Conservation (phyloP, 2,888 invertebrate genomes). For the Agrenia bidenticulata region DNA sequence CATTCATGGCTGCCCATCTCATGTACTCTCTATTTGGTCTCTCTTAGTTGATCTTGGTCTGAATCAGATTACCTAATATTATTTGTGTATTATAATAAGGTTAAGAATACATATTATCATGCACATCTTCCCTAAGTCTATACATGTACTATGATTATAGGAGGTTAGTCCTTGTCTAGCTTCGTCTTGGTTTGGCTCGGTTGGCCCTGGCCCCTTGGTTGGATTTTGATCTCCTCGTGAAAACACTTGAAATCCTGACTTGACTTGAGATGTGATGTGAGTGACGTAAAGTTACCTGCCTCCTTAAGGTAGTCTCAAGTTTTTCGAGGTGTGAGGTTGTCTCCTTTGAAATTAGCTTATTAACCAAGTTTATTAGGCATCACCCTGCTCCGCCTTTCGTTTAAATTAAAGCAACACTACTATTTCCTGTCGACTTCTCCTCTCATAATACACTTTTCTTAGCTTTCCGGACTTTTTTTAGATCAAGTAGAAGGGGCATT, state of each 20-base stretch:
- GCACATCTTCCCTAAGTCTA: no score
- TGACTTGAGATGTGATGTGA: conserved; percentile 23
- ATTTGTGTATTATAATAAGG: background rate
- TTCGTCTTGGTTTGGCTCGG: no score
- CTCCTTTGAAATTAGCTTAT: conserved; percentile 44
- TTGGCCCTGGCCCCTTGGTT: no score
- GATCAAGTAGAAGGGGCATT: background rate
- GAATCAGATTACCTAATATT: conserved; percentile 30
- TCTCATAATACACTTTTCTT: background rate
- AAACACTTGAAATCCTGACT: conserved; percentile 25
- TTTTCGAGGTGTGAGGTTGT: conserved; percentile 48
- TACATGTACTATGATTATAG: no score
- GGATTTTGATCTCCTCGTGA: conserved; percentile 1
- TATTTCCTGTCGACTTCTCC: conserved; percentile 13
- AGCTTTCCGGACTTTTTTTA: background rate
- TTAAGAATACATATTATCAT: no score
- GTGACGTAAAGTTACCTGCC: conserved; percentile 32
- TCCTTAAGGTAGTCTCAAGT: conserved; percentile 32
- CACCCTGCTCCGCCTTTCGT: conserved; percentile 24
- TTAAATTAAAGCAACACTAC: conserved; percentile 13
- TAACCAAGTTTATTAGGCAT: conserved; percentile 46
- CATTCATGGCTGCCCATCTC: conserved; percentile 48
- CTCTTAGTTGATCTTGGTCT: conserved; percentile 9
- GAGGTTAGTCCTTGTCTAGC: no score
- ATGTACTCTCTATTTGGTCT: conserved; percentile 22